Conservation (phyloP, 2,797 vertebrate species). For the Pelochelys cantorii region DNA sequence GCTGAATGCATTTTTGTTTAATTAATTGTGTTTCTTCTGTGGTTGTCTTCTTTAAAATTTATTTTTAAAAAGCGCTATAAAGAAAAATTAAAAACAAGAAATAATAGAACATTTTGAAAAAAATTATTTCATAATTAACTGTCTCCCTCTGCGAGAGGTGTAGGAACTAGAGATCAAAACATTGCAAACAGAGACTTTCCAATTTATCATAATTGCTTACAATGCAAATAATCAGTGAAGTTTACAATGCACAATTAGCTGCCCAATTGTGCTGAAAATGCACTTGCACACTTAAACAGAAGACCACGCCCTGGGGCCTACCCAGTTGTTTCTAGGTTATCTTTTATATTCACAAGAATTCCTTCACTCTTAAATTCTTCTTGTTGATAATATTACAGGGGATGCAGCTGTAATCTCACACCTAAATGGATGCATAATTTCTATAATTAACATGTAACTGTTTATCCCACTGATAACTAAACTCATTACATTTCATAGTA, state of each 20-base stretch:
- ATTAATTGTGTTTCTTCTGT: not conserved
- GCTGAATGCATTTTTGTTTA: not conserved
- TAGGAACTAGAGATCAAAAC: constrained; percentile 42
- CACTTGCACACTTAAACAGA: not conserved
- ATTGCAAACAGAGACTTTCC: constrained; percentile 33
- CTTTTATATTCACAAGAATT: not conserved
- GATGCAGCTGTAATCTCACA: not conserved
- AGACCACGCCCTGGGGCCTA: not conserved
- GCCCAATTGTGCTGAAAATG: constrained; percentile 64
- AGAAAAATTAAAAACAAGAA: constrained; percentile 40
- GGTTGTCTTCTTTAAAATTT: not conserved
- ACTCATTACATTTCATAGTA: not conserved
- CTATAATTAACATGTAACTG: not conserved
- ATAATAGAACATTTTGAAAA: constrained; percentile 47
- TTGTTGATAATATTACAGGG: constrained; percentile 10
- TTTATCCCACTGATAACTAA: not conserved
- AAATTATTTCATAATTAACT: constrained; percentile 32
- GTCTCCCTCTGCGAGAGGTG: constrained; percentile 46
- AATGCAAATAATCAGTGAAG: constrained; percentile 51
- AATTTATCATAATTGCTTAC: constrained; percentile 54
- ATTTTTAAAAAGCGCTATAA: constrained; percentile 52
- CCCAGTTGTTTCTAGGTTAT: not conserved
- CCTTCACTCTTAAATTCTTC: not conserved
- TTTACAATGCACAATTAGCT: constrained; percentile 42
- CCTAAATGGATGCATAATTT: not conserved